These are phyloP conservation scores for Rynchops niger DNA, from an alignment of 2,113 vertebrate genomes.

Conservation along the genomic window DNA sequence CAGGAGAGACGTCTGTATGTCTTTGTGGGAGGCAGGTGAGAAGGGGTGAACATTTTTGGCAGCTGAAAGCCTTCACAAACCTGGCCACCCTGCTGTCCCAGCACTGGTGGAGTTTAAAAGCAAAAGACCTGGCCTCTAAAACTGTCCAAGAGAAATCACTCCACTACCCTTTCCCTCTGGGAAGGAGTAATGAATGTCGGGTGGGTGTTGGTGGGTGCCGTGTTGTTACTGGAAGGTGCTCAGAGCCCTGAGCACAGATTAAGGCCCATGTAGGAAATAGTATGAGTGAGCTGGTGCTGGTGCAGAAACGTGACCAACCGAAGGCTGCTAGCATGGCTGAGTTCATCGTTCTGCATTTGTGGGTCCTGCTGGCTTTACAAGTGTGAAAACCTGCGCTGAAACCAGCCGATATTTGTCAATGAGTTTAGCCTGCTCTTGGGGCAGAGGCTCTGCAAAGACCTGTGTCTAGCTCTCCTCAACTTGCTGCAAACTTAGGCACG, in stretches of 20 bases:
- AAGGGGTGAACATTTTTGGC: background rate
- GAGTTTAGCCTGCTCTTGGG: background rate
- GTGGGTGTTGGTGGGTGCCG: background rate
- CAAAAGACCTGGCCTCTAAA: background rate
- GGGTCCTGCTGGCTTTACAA: background rate
- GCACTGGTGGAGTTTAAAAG: background rate
- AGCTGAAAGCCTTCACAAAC: background rate
- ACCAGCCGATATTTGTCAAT: background rate
- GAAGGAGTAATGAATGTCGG: rapidly evolving
- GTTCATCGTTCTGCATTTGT: background rate
- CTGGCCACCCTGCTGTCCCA: background rate
- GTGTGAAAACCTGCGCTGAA: background rate
- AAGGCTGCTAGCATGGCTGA: background rate
- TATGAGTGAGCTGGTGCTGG: rapidly evolving
- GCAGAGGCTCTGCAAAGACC: background rate
- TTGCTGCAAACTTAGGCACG: background rate
- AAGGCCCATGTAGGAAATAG: background rate
- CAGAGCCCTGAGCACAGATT: background rate
- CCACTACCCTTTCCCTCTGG: background rate
- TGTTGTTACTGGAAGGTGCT: background rate
- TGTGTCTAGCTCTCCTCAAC: background rate
- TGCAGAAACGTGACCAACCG: background rate
- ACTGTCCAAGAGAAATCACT: background rate
- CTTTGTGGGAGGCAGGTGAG: background rate
- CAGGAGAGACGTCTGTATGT: background rate